These are phyloP conservation scores for Harpegnathos saltator DNA, from an alignment of 1,140 invertebrate genomes.

Conservation along the genomic window DNA sequence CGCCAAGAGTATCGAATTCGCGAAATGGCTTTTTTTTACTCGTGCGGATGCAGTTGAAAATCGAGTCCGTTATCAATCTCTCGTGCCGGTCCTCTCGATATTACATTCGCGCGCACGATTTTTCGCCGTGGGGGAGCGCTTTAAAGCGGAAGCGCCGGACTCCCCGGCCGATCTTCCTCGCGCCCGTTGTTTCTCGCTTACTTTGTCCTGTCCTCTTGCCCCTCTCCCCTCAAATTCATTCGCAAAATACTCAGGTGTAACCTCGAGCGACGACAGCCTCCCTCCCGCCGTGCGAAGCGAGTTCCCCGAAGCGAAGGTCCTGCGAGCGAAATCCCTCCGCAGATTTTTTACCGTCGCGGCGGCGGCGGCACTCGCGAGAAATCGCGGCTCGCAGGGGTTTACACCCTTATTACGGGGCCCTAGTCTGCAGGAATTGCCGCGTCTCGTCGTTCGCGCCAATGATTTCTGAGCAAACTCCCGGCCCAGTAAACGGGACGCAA, in stretches of 20 bases:
- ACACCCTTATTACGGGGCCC: constrained; percentile 48
- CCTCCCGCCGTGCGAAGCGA: background rate
- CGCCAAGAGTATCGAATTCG: constrained; percentile 63
- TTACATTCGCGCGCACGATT: constrained; percentile 72
- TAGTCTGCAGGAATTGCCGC: constrained; percentile 30
- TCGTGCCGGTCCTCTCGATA: constrained; percentile 50
- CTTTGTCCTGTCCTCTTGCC: too few species aligned
- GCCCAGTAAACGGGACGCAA: constrained; percentile 62
- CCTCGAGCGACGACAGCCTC: too few species aligned
- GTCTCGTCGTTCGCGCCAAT: constrained; percentile 43
- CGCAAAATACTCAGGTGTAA: background rate
- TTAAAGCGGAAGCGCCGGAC: constrained; percentile 66
- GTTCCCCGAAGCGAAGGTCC: background rate
- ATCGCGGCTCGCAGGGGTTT: constrained; percentile 51
- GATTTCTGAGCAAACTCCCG: constrained; percentile 54
- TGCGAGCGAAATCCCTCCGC: constrained; percentile 11
- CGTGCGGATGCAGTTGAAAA: constrained; percentile 68
- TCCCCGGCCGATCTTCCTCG: constrained; percentile 4
- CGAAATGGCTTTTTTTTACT: constrained; percentile 76
- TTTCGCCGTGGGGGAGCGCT: constrained; percentile 72
- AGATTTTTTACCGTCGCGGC: constrained; percentile 22
- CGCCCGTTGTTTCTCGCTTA: too few species aligned
- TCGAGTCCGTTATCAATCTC: constrained; percentile 58
- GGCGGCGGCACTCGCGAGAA: constrained; percentile 13
- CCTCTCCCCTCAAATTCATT: too few species aligned